Conservation (phyloP, 64 coral and sea anemone genomes). For the Exaiptasia diaphana region DNA sequence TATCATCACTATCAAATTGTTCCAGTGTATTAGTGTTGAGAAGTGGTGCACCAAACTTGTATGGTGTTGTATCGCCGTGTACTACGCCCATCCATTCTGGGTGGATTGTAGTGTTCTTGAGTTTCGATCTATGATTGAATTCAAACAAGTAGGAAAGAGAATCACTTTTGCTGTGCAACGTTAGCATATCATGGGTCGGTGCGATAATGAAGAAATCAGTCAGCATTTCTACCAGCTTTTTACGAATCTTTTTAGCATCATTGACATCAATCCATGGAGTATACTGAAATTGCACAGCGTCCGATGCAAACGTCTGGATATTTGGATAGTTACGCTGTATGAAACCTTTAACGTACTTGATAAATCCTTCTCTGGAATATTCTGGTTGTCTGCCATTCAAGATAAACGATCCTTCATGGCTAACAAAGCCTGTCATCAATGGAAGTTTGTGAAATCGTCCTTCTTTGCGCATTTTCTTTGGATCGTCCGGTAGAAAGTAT, state of each 20-base stretch:
- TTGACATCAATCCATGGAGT: slow-evolving; percentile 55
- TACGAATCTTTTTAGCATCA: slow-evolving; percentile 49
- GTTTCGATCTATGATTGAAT: slow-evolving; percentile 60
- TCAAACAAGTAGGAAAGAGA: slow-evolving; percentile 66
- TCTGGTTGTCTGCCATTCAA: background rate
- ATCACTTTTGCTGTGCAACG: slow-evolving; percentile 18
- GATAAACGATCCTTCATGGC: slow-evolving; percentile 66
- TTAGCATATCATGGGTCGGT: slow-evolving; percentile 63
- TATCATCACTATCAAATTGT: slow-evolving; percentile 43
- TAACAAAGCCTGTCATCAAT: slow-evolving; percentile 66
- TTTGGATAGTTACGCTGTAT: background rate
- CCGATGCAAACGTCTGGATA: background rate
- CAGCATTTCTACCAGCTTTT: slow-evolving; percentile 62
- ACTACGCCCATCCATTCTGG: slow-evolving; percentile 44
- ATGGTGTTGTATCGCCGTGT: slow-evolving; percentile 66
- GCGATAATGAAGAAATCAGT: slow-evolving; percentile 69
- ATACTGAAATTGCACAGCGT: slow-evolving; percentile 60
- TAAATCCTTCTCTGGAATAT: background rate
- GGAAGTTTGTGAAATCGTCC: slow-evolving; percentile 67
- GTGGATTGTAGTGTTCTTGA: background rate
- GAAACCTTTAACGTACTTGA: slow-evolving; percentile 10
- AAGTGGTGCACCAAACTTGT: slow-evolving; percentile 78
- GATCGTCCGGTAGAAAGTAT: slow-evolving; percentile 55
- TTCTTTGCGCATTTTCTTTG: slow-evolving; percentile 54
- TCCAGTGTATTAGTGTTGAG: background rate